Percentiles rank a stretch among this genome's conserved stretches.
Conservation (phyloP, 2,888 invertebrate species). For the Dolichopus griseipennis region DNA sequence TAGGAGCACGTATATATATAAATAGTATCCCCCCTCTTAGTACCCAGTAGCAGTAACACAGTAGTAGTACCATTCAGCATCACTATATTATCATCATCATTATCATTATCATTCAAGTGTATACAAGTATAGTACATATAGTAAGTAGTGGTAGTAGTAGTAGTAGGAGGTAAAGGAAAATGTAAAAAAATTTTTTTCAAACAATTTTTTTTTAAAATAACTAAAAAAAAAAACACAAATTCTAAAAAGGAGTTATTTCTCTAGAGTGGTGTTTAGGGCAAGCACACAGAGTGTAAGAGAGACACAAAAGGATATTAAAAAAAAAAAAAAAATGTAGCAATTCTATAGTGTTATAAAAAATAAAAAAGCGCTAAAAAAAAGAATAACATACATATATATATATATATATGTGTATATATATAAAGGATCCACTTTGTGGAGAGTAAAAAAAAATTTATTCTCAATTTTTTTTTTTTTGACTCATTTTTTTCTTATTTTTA, state of each 20-base stretch:
- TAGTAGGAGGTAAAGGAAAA: not conserved
- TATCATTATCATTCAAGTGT: too few relatives aligned
- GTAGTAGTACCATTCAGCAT: too few relatives aligned
- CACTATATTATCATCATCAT: not conserved
- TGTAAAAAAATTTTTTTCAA: too few relatives aligned
- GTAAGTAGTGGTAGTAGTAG: not conserved
- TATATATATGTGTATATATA: not conserved
- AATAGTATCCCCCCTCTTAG: too few relatives aligned
- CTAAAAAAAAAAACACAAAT: not conserved
- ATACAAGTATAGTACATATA: not conserved
- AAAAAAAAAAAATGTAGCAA: constrained; percentile 3
- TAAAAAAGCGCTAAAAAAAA: too few relatives aligned
- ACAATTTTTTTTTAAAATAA: not conserved
- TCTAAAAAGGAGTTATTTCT: not conserved
- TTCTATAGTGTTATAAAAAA: constrained; percentile 4
- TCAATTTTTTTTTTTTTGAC: not conserved
- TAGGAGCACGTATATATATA: not conserved
- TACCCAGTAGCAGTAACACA: too few relatives aligned
- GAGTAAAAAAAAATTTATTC: not conserved
- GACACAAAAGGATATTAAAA: constrained; percentile 2
- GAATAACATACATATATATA: too few relatives aligned
- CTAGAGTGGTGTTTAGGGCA: constrained; percentile 4
- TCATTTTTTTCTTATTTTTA: not conserved
- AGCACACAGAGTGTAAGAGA: too few relatives aligned
- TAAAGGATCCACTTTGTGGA: not conserved